Evolutionary conservation across 1,140 invertebrate species (phyloP).

Genomic region (Scaptomyza graminum): DNA sequence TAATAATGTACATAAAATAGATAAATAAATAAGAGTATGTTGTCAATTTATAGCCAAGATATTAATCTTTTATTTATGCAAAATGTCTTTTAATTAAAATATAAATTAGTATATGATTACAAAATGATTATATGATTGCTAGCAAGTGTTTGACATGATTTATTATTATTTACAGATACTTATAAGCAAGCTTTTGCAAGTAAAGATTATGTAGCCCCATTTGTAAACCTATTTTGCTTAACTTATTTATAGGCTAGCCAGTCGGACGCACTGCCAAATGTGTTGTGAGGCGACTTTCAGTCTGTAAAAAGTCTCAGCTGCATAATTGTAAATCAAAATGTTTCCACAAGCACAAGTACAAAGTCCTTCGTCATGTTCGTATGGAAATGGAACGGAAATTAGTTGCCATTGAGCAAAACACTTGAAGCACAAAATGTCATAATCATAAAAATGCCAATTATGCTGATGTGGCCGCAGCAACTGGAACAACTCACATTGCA

Average conservation of each 20-base stretch:
- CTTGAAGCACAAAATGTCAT: conserved; percentile 59
- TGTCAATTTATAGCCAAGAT: too few relatives aligned
- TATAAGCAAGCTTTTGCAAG: background rate
- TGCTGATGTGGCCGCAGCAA: conserved; percentile 50
- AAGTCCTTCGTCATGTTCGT: background rate
- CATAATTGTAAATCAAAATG: conserved; percentile 61
- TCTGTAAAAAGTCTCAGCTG: conserved; percentile 31
- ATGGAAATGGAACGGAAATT: conserved; percentile 30
- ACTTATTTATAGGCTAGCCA: background rate
- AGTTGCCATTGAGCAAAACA: conserved; percentile 49
- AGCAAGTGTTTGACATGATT: too few relatives aligned
- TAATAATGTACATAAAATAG: too few relatives aligned
- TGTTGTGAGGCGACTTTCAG: conserved; percentile 36
- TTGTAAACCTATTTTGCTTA: conserved; percentile 4
- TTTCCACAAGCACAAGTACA: background rate
- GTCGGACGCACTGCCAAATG: conserved; percentile 14
- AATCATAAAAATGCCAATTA: conserved; percentile 69
- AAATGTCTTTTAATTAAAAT: too few relatives aligned
- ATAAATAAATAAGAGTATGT: too few relatives aligned
- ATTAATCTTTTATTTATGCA: too few relatives aligned
- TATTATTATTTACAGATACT: background rate
- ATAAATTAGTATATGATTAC: too few relatives aligned
- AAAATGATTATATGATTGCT: too few relatives aligned
- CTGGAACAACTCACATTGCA: conserved; percentile 57
- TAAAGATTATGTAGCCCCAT: background rate